Conservation (phyloP, 2,888 invertebrate genomes). For the Eristalis tenax region DNA sequence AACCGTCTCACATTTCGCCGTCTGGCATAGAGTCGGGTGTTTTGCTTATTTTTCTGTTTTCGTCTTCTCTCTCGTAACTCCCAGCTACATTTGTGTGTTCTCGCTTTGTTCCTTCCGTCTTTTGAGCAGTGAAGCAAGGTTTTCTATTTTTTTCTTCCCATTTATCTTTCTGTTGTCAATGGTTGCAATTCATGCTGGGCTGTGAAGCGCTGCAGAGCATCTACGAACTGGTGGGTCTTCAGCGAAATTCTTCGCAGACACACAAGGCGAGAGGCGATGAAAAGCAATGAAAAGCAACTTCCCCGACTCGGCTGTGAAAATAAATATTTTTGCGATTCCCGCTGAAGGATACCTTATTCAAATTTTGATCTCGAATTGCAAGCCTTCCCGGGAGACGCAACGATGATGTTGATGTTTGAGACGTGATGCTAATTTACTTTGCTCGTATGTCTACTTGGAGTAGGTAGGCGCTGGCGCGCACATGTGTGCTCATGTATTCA, state of each 20-base stretch:
- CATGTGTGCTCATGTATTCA: background rate
- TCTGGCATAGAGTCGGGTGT: background rate
- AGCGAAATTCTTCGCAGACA: background rate
- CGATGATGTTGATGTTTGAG: background rate
- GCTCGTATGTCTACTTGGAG: background rate
- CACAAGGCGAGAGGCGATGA: background rate
- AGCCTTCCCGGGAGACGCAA: background rate
- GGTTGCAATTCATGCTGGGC: background rate
- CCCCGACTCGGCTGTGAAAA: background rate
- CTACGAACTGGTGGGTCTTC: background rate
- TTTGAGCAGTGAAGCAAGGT: background rate
- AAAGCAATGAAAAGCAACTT: background rate
- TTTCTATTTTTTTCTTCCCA: background rate
- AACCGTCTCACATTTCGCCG: background rate
- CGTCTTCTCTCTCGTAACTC: background rate
- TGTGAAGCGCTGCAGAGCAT: background rate
- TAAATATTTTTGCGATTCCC: background rate
- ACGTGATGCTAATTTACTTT: background rate
- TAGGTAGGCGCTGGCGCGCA: background rate
- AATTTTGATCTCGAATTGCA: background rate
- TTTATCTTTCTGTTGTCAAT: background rate
- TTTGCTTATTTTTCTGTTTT: background rate
- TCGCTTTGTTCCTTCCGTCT: background rate
- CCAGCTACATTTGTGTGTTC: background rate
- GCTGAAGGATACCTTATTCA: background rate